Evolutionary conservation across 2,797 vertebrate genomes (phyloP).

Genomic region (Anguilla obscura): DNA sequence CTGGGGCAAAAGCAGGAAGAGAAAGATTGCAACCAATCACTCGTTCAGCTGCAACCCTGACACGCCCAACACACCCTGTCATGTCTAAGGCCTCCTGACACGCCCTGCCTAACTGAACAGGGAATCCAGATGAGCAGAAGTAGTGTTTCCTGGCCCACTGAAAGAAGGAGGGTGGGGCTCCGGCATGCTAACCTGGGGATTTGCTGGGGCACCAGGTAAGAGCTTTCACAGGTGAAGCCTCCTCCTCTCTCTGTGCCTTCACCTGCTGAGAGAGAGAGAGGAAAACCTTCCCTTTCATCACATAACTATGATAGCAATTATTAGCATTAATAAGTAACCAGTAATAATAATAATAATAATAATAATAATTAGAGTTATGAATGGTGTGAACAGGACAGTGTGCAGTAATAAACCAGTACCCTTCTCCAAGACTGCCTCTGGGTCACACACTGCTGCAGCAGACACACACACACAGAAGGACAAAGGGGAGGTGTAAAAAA

Average conservation of each 20-base stretch:
- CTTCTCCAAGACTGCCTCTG: neutral
- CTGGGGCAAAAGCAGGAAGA: slow-evolving; percentile 48
- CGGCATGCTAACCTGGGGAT: slow-evolving; percentile 64
- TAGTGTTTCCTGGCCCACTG: neutral
- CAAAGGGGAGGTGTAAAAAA: neutral
- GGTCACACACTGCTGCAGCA: neutral
- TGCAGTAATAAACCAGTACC: neutral
- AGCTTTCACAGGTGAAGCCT: slow-evolving; percentile 40
- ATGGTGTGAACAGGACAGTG: neutral
- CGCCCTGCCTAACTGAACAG: neutral
- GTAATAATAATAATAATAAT: no score
- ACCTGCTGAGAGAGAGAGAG: slow-evolving; percentile 34
- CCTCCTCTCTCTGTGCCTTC: slow-evolving; percentile 50
- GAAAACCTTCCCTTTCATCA: neutral
- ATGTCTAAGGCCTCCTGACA: neutral
- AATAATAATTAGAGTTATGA: neutral
- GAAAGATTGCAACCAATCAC: neutral
- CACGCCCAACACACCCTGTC: neutral
- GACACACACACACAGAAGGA: neutral
- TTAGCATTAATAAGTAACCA: no score
- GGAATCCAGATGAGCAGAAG: neutral
- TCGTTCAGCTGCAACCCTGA: neutral
- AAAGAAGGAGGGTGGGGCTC: neutral
- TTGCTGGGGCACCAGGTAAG: slow-evolving; percentile 59
- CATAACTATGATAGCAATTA: neutral